These are phyloP conservation scores for Champsocephalus esox DNA, from an alignment of 2,797 vertebrate species.

Conservation along the genomic window DNA sequence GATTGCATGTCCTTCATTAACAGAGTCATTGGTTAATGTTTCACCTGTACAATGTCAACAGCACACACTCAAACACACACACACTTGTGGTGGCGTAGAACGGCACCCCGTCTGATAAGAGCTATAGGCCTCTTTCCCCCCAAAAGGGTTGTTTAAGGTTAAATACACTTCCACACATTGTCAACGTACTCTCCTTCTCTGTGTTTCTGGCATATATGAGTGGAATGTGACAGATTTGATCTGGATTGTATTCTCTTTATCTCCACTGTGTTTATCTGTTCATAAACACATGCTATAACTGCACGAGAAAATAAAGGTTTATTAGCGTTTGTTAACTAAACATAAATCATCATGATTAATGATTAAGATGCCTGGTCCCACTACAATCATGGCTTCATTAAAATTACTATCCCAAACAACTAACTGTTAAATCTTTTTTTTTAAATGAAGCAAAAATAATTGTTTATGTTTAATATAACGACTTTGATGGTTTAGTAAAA, in stretches of 20 bases:
- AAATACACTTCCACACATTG: constrained; percentile 59
- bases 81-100: constrained; percentile 34
- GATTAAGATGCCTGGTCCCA: too few relatives aligned
- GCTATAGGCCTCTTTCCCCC: constrained; percentile 22
- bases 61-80: constrained; percentile 34
- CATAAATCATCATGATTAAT: neutral
- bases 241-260: constrained; percentile 34
- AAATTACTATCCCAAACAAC: too few relatives aligned
- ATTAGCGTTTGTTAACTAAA: neutral
- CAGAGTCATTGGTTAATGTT: constrained; percentile 82
- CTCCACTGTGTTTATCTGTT: constrained; percentile 13
- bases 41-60: constrained; percentile 69
- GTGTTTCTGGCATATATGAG: constrained; percentile 47
- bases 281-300: too few relatives aligned
- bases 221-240: constrained; percentile 50
- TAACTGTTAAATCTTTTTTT: too few relatives aligned
- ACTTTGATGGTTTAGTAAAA: too few relatives aligned
- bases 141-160: constrained; percentile 58
- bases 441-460: too few relatives aligned
- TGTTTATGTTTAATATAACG: too few relatives aligned
- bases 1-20: constrained; percentile 81
- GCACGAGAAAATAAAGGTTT: neutral
- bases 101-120: constrained; percentile 59
- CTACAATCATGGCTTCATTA: too few relatives aligned
- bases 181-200: constrained; percentile 24